Base-by-base conservation (phyloP, 1,140 invertebrate species). In the Sarcophaga peregrina region DNA sequence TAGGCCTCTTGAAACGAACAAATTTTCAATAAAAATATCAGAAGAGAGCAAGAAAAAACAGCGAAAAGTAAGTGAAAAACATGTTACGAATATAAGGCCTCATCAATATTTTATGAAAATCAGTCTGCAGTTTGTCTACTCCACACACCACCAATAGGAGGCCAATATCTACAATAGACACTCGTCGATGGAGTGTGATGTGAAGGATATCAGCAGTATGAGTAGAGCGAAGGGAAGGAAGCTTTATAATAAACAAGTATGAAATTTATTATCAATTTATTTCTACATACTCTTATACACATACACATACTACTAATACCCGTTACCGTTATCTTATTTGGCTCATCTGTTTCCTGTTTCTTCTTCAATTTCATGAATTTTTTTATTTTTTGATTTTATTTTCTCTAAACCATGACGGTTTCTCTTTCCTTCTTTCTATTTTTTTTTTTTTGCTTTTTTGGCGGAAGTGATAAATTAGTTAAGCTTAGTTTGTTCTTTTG, bases 81-180 rank as follows among this genome's bases (percentile, higher is more conserved):
- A 86, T 86, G 87, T 86, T 88, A 86, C 87, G 86, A 88, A 87
- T 87, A 87, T 84, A 85, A 88, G 85, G 87, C 88, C 88, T 87
- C 85, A 88, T 88, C 87, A 88, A 88, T 88, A 88, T 88, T 88
- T 88, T 87, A 88, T 88, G 85, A 86, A 88, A 87, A 86, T 84
- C 87, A 87, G 87, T 88, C 87, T 88, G 86, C 62, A 72, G 37
- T 72, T 72, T 72, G 81, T 72, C 54, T 72, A 68, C 58, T n/a
- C 46, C n/a, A 13, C 15, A 52, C 68, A 37, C 80, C 84, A 80
- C 48, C 45, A 20, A 75, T 76, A 62, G 81, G 68, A 50, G 83
- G 82, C 46, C 10, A 73, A 76, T n/a, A 47, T 4, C 45, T 15
- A 25, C 47, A 58, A 25, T 20, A 72, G 58, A 25, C 17, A 15